Evolutionary conservation across 2,888 invertebrate genomes (phyloP), one percentile per base, ranked within the genome.

Genomic region (Branchellion lobata): DNA sequence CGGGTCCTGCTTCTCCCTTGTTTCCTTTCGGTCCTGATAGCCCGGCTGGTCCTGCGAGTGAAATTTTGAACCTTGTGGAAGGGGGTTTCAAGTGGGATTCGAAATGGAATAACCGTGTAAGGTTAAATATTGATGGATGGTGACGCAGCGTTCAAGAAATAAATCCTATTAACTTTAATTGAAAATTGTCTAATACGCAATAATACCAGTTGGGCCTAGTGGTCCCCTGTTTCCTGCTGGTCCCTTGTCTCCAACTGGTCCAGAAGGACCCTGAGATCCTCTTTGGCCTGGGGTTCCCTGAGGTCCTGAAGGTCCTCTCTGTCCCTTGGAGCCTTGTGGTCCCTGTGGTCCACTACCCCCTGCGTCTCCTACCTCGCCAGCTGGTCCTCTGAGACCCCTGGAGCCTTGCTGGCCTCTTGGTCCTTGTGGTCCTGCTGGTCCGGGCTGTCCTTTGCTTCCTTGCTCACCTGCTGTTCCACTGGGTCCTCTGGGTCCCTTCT

Each of bases 241-340:
- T 24, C 78, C 78, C 1, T 33, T 34, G 21, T 68, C 40, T 29
- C 78, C 78, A 65, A 75, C 31, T 21, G 29, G 57, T 27, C 81
- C 81, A 27, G 79, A 65, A 2, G 47, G 53, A 2, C 78, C 78
- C 68, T 83, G 82, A 18, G 82, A 78, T 74, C 68, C 33, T 0
- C 2, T 18, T 31, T 27, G 18, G 57, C 53, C 65, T n/a, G n/a
- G 74, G n/a, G 0, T 40, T 72, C 34, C 69, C 24, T 65, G 47
- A 21, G 27, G 24, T 57, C 47, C 57, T 29, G 29, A 1, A 3
- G 11, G 72, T 34, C 72, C 79, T 14, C 14, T 53, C 1, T 31
- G 68, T 27, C 80, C 80, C 51, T 29, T 3, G 21, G 11, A 24
- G 29, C 81, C 81, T 72, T 18, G 29, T 29, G 40, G 29, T 24